Conservation (phyloP, 2,113 vertebrate species). For the Heptranchias perlo region DNA sequence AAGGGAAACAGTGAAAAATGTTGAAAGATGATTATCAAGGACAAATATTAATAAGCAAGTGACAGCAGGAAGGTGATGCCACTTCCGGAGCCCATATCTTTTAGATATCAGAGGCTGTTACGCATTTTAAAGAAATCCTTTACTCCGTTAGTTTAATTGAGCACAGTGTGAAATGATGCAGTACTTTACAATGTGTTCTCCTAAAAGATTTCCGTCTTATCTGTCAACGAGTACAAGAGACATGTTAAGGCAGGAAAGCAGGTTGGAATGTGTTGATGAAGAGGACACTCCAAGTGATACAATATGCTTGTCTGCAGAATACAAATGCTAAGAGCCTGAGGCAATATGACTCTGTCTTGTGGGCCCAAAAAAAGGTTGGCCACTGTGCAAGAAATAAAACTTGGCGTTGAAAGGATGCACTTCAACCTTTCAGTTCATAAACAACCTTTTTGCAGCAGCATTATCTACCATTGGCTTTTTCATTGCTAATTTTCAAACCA, state of each 20-base stretch:
- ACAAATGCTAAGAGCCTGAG: conserved; percentile 53
- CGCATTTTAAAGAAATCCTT: conserved; percentile 53
- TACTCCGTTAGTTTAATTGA: conserved; percentile 62
- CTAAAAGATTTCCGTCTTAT: conserved; percentile 53
- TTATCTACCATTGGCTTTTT: conserved; percentile 62
- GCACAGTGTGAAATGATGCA: conserved; percentile 60
- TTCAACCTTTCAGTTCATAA: conserved; percentile 75
- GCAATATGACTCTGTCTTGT: conserved; percentile 39
- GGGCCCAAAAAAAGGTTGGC: conserved; percentile 39
- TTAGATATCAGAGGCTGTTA: conserved; percentile 62
- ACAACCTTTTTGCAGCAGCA: conserved; percentile 53
- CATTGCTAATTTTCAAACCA: conserved; percentile 58
- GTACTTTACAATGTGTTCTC: conserved; percentile 46
- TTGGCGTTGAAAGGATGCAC: conserved; percentile 72
- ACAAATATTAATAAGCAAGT: conserved; percentile 55
- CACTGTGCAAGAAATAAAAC: conserved; percentile 45
- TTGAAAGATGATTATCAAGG: conserved; percentile 52
- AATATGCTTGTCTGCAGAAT: conserved; percentile 54
- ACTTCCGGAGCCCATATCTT: conserved; percentile 53
- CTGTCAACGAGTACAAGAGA: conserved; percentile 54
- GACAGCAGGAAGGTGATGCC: conserved; percentile 53
- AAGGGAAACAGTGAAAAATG: conserved; percentile 44
- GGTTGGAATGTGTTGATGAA: conserved; percentile 68
- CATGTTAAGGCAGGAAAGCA: conserved; percentile 51
- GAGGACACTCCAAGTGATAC: conserved; percentile 61